Evolutionary conservation across 2,113 vertebrate species (phyloP), one percentile per base, ranked within the genome.

Genomic region (Benitochromis conjunctus): DNA sequence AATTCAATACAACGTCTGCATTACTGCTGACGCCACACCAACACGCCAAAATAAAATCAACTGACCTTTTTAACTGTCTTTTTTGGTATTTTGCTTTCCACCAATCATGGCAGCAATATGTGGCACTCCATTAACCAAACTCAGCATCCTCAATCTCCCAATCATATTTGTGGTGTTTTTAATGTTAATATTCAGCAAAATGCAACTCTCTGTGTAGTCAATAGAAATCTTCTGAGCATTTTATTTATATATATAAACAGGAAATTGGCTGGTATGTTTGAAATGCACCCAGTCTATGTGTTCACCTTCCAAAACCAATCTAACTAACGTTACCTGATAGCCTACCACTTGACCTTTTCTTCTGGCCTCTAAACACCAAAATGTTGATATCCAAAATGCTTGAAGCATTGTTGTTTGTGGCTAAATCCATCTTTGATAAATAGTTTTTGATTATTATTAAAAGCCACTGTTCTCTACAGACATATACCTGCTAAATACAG

Each of bases 201-300:
- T 12, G 60, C 6, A 64, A 41, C 64, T 69, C 24, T 24, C 64
- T 69, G 36, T 41, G n/a, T 69, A 69, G 64, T 69, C n/a, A 43
- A 6, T 43, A 69, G 64, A 5, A 43, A 46, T 46, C 13, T 43
- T 24, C 38, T 16, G 43, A 46, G 46, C 16, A 16, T 48, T 48
- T 48, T 48, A 48, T 14, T 48, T 48, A 16, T 48, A 48, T 48
- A 48, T 46, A 71, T 46, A 12, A 69, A 19, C 21, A 24, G 11
- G 18, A 24, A 69, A 24, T 24, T 69, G n/a, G n/a, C 62, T 43
- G 4, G 64, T 69, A 43, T 41, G n/a, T 69, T 43, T 69, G 36
- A 43, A 38, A 69, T 2, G 1, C 41, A 71, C 41, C 14, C 1
- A 0, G 13, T 18, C 8, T 46, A 7, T 46, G 38, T 5, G 1